Evolutionary conservation across 2,888 invertebrate species (phyloP).

Genomic region (Reticulitermes lucifugus): DNA sequence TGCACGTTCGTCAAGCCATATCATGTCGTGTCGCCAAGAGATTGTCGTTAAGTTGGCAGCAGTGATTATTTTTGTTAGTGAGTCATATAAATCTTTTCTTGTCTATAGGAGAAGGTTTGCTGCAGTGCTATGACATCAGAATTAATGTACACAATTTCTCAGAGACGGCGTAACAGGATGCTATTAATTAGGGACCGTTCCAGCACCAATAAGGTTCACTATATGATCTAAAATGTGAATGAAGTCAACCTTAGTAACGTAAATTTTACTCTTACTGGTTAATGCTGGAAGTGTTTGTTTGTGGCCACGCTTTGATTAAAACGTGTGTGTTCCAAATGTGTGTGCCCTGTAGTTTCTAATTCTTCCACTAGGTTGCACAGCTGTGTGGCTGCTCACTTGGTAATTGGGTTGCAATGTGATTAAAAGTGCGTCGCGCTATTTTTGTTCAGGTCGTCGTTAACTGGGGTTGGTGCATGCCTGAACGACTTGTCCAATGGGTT

Average conservation of each 20-base stretch:
- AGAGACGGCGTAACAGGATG: background rate
- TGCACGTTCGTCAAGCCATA: too few species aligned
- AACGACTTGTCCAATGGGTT: background rate
- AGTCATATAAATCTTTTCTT: background rate
- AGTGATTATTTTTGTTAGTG: background rate
- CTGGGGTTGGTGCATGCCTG: background rate
- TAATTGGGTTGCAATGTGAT: constrained; percentile 25
- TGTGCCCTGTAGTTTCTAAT: constrained; percentile 23
- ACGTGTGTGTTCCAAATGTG: background rate
- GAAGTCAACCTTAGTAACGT: background rate
- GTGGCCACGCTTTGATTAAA: constrained; percentile 16
- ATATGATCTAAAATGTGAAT: too few species aligned
- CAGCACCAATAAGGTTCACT: too few species aligned
- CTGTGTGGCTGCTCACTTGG: background rate
- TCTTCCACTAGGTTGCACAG: constrained; percentile 17
- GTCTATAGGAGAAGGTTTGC: background rate
- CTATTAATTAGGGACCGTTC: background rate
- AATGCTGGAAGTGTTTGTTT: constrained; percentile 19
- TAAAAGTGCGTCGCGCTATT: constrained; percentile 18
- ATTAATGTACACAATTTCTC: constrained; percentile 2
- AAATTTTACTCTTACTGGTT: background rate
- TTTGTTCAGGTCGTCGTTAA: background rate
- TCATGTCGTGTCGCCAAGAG: background rate
- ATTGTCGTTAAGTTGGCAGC: background rate
- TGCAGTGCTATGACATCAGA: background rate